Evolutionary conservation across 2,797 vertebrate species (phyloP).

Genomic region (Lepidocolaptes lacrymiger): DNA sequence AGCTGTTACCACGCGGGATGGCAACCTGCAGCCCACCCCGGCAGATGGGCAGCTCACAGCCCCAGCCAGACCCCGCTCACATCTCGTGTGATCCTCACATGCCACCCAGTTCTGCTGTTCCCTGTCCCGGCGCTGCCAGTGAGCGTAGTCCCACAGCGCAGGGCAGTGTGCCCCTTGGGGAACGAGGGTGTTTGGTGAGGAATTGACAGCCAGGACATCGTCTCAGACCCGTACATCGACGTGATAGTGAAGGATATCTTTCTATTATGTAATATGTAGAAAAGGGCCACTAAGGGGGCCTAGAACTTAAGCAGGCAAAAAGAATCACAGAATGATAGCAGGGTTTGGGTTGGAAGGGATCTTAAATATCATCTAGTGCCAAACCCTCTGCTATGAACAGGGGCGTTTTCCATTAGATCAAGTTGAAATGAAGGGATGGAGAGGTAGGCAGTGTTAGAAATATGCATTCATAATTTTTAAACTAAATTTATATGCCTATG

Average conservation of each 20-base stretch:
- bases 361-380: background rate
- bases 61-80: rapidly evolving
- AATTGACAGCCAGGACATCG: rapidly evolving
- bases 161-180: rapidly evolving
- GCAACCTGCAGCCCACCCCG: background rate
- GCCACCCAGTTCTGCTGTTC: background rate
- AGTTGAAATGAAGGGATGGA: background rate
- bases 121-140: rapidly evolving
- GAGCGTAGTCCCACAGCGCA: background rate
- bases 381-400: rapidly evolving
- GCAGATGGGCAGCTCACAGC: background rate
- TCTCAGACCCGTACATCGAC: rapidly evolving
- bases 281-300: background rate
- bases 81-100: rapidly evolving
- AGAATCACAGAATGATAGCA: background rate
- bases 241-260: rapidly evolving
- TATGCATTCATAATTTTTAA: rapidly evolving
- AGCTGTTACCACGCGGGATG: background rate
- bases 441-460: background rate
- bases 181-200: rapidly evolving
- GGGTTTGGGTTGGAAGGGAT: background rate
- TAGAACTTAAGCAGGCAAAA: background rate
- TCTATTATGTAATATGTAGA: rapidly evolving
- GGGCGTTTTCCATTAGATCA: background rate
- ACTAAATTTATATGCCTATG: background rate